Percentiles rank a stretch among this genome's conserved stretches.
Evolutionary conservation across 2,113 vertebrate genomes (phyloP).

Genomic region (Dicrurus megarhynchus): DNA sequence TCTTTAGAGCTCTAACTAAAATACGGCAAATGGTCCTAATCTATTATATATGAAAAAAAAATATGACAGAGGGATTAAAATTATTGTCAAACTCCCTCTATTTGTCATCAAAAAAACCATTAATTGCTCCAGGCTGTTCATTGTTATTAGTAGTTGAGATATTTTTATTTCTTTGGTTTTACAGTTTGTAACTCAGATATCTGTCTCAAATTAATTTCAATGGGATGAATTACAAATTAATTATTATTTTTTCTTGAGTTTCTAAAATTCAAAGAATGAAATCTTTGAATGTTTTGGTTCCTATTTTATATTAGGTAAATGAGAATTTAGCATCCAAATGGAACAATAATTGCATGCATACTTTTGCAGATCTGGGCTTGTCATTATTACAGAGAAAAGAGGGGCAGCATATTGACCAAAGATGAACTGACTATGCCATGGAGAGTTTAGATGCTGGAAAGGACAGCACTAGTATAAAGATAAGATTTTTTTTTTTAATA

Average conservation of each 20-base stretch:
- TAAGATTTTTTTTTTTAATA: neutral
- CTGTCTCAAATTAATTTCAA: neutral
- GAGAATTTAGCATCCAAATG: neutral
- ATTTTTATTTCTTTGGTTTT: neutral
- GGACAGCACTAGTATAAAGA: neutral
- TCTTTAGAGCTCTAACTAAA: neutral
- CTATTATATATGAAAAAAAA: neutral
- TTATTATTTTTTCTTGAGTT: neutral
- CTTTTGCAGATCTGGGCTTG: accelerated
- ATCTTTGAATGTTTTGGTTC: neutral
- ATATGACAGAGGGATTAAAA: neutral
- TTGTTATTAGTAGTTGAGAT: neutral
- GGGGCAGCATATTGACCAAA: neutral
- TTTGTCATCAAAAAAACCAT: neutral
- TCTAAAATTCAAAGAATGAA: neutral
- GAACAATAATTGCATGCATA: neutral
- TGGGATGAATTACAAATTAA: neutral
- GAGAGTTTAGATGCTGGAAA: neutral
- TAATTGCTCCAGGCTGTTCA: neutral
- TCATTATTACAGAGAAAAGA: neutral
- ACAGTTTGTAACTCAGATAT: neutral
- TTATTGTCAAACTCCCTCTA: neutral
- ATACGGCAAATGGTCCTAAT: neutral
- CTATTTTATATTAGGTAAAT: neutral
- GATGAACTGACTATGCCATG: no score